phyloP scores from a whole-genome alignment of 2,797 vertebrate species.

The Rhinella marina region DNA sequence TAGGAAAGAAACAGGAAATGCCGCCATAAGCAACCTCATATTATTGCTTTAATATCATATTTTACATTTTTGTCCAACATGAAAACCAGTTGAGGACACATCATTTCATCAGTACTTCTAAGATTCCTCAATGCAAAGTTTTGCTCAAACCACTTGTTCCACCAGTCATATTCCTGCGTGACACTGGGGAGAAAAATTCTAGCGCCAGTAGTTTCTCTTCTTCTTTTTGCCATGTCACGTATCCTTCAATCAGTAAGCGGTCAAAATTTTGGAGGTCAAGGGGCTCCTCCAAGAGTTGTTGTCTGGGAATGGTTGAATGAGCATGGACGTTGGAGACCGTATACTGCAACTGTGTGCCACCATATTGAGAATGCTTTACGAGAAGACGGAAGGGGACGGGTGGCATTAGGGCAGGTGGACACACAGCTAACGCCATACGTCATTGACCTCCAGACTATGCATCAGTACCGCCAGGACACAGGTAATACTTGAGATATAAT shows the following conservation, averaged over 20 bases:
- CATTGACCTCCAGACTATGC: conserved; percentile 97
- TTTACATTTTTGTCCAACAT: neutral
- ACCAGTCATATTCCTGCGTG: conserved; percentile 1
- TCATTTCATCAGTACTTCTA: neutral
- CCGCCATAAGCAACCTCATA: neutral
- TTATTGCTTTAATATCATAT: conserved; percentile 3
- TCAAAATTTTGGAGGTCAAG: conserved; percentile 85
- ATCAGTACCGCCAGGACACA: conserved; percentile 96
- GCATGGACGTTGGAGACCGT: conserved; percentile 93
- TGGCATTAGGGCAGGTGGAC: conserved; percentile 93
- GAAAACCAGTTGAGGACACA: neutral
- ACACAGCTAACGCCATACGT: conserved; percentile 89
- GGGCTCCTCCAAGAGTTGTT: conserved; percentile 91
- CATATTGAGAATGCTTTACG: conserved; percentile 94
- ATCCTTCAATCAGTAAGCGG: conserved; percentile 69
- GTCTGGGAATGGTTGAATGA: conserved; percentile 98
- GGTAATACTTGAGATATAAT: conserved; percentile 74
- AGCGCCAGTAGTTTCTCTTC: neutral
- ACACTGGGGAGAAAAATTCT: neutral
- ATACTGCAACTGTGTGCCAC: conserved; percentile 90
- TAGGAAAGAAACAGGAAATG: neutral
- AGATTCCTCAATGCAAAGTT: neutral
- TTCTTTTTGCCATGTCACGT: conserved; percentile 71
- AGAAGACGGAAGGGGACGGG: conserved; percentile 87
- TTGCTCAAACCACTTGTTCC: conserved; percentile 7